A percentile compares a stretch with the other conserved stretches of the same genome.
Conservation (phyloP, 2,113 vertebrate species). For the Spea bombifrons region DNA sequence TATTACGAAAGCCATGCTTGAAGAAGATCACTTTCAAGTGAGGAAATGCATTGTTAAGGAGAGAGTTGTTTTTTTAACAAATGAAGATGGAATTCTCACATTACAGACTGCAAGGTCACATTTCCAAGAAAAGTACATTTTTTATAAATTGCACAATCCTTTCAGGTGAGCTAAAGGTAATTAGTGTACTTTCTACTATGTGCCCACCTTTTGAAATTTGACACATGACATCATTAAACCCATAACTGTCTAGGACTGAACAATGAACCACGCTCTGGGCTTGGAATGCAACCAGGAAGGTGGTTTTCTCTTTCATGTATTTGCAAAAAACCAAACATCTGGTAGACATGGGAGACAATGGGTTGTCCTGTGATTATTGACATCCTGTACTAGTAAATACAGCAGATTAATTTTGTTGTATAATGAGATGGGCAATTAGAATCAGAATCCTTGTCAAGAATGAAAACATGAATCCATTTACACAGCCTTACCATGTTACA, state of each 20-base stretch:
- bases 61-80: background rate
- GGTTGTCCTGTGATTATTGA: background rate
- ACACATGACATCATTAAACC: background rate
- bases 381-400: background rate
- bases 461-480: background rate
- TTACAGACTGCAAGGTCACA: background rate
- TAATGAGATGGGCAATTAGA: background rate
- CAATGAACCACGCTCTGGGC: background rate
- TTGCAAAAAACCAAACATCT: background rate
- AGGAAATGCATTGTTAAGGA: background rate
- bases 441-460: background rate
- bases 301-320: background rate
- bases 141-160: background rate
- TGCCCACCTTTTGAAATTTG: background rate
- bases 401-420: background rate
- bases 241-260: background rate
- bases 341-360: background rate
- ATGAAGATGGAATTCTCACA: background rate
- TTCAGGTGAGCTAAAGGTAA: slow-evolving; percentile 1
- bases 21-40: too few relatives aligned
- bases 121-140: background rate
- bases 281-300: background rate
- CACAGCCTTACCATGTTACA: background rate
- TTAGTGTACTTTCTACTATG: background rate
- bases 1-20: too few relatives aligned